Evolutionary conservation across 2,888 invertebrate genomes (phyloP).

Genomic region (Chironomus riparius): DNA sequence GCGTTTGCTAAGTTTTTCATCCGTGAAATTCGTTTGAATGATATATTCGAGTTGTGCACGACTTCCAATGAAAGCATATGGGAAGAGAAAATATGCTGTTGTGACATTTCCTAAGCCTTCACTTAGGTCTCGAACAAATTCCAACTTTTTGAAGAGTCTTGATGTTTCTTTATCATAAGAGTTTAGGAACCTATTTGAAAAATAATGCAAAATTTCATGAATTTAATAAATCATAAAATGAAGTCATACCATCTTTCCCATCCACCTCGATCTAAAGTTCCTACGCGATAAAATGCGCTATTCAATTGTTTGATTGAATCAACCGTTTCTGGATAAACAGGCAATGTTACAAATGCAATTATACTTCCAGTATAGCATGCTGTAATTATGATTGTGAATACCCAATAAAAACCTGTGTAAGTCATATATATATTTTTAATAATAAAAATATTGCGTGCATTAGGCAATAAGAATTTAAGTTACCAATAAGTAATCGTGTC

Average conservation of each 20-base stretch:
- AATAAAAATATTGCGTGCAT: background rate
- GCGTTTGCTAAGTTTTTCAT: slow-evolving; percentile 46
- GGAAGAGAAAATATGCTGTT: slow-evolving; percentile 60
- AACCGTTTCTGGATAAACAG: slow-evolving; percentile 63
- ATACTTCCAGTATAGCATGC: slow-evolving; percentile 78
- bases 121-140: slow-evolving; percentile 55
- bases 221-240: background rate
- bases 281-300: slow-evolving; percentile 58
- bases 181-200: slow-evolving; percentile 53
- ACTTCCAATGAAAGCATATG: slow-evolving; percentile 69
- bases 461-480: slow-evolving; percentile 10
- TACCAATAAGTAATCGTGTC: slow-evolving; percentile 64
- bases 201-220: background rate
- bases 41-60: slow-evolving; percentile 61
- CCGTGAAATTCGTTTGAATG: slow-evolving; percentile 60
- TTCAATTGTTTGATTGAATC: slow-evolving; percentile 59
- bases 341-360: slow-evolving; percentile 73
- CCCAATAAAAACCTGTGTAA: slow-evolving; percentile 62
- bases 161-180: slow-evolving; percentile 55
- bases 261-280: slow-evolving; percentile 47
- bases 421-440: background rate
- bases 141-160: slow-evolving; percentile 55
- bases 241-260: slow-evolving; percentile 13
- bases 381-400: slow-evolving; percentile 77
- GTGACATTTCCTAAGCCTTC: slow-evolving; percentile 65